Conservation (phyloP, 2,113 vertebrate species). For the Oriolus oriolus region DNA sequence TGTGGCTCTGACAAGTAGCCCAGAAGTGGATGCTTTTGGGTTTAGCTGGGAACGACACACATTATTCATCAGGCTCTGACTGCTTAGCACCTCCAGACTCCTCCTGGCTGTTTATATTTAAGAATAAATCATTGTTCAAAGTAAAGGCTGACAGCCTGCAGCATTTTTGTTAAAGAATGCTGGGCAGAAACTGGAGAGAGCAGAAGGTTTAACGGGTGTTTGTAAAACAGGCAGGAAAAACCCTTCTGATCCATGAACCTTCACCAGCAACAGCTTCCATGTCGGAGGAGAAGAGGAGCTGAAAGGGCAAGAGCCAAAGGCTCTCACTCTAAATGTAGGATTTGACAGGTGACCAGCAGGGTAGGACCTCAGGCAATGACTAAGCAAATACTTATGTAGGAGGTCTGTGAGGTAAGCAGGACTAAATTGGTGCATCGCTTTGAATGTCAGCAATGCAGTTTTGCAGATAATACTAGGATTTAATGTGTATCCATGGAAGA, state of each 20-base stretch:
- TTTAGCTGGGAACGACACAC: background rate
- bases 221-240: conserved; percentile 16
- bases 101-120: conserved; percentile 3
- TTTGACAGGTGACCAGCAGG: background rate
- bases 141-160: background rate
- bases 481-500: background rate
- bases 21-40: background rate
- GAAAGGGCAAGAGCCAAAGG: background rate
- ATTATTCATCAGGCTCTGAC: background rate
- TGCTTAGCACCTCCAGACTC: conserved; percentile 2
- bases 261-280: background rate
- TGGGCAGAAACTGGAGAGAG: background rate
- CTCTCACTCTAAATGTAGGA: background rate
- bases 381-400: background rate
- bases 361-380: background rate
- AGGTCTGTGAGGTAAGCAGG: background rate
- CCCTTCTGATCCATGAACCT: background rate
- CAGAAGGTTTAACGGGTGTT: background rate
- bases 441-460: background rate
- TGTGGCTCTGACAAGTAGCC: background rate
- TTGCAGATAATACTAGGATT: background rate
- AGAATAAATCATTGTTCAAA: conserved; percentile 20
- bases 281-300: background rate
- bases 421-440: background rate
- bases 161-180: background rate